Evolutionary conservation across 2,113 vertebrate genomes (phyloP), one percentile per base, ranked within the genome.

Genomic region (Coptodon bakossiorum): DNA sequence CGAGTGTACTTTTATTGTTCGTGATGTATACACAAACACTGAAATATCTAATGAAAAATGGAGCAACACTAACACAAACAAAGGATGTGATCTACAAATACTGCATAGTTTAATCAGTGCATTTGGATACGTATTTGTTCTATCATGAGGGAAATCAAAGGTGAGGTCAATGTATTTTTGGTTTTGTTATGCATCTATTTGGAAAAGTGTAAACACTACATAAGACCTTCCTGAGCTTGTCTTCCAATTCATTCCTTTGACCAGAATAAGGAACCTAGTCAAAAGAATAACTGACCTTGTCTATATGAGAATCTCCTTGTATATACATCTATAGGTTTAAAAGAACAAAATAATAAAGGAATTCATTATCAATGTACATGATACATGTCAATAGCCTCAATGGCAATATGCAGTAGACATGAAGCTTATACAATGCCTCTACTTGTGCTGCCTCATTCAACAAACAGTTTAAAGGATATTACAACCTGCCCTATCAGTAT

Each of bases 181-280:
- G 95, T 94, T 93, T 92, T 91, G 82, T 91, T 91, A 91, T 94
- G 91, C 92, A 84, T 93, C 93, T 93, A 93, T 95, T 94, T 95
- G 93, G 91, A 95, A 95, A 96, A 96, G 94, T 94, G 93, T 95
- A 96, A 96, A 96, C 91, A 94, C 95, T 95, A 93, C 88, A 87
- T 85, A 81, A 94, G 82, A 94, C 95, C 92, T 96, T 96, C 96
- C 96, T 96, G 96, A 97, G 96, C 93, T 90, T 80, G 50, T 95
- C 82, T 71, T 95, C 91, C 91, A 85, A 95, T 89, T 92, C 78
- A 89, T 93, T 91, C 82, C 36, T 89, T 71, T 88, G 66, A 90
- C 90, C 71, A 92, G 71, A 94, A 92, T 53, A 63, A 82, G 80
- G 79, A 85, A 93, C 83, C 83, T 73, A 53, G 89, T 92, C 84